Conservation (phyloP, 2,113 vertebrate species). For the Reinhardtius hippoglossoides region DNA sequence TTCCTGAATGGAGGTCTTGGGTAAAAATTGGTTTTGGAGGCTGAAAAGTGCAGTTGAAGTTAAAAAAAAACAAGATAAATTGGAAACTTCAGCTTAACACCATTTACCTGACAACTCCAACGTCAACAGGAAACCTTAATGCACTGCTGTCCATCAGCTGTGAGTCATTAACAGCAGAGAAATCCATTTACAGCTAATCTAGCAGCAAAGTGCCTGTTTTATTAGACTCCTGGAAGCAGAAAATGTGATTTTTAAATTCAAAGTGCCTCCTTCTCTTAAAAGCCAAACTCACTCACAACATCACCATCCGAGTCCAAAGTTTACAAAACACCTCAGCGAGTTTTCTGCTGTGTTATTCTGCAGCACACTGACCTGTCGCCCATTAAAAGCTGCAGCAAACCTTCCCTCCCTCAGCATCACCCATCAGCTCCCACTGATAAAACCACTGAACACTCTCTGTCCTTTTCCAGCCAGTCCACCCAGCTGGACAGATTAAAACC, state of each 20-base stretch:
- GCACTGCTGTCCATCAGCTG: conserved; percentile 47
- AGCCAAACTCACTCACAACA: conserved; percentile 13
- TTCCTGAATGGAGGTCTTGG: neutral
- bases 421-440: conserved; percentile 27
- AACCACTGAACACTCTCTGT: neutral
- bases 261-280: conserved; percentile 24
- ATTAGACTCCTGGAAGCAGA: conserved; percentile 27
- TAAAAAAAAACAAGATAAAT: conserved; percentile 1
- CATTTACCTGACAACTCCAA: conserved; percentile 26
- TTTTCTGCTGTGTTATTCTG: conserved; percentile 28
- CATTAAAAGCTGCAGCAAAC: conserved; percentile 1
- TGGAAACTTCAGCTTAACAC: neutral
- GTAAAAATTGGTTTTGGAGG: neutral
- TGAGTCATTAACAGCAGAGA: conserved; percentile 48
- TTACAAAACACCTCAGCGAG: conserved; percentile 24
- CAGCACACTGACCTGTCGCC: conserved; percentile 11
- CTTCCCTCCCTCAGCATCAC: conserved; percentile 2
- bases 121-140: conserved; percentile 39
- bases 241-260: conserved; percentile 31
- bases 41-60: conserved; percentile 10
- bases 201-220: conserved; percentile 50
- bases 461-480: conserved; percentile 12
- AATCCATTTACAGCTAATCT: conserved; percentile 52
- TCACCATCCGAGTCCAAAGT: conserved; percentile 18
- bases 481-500: conserved; percentile 54